phyloP scores from a whole-genome alignment of 2,888 invertebrate species.

The Gastrophysa polygoni region DNA sequence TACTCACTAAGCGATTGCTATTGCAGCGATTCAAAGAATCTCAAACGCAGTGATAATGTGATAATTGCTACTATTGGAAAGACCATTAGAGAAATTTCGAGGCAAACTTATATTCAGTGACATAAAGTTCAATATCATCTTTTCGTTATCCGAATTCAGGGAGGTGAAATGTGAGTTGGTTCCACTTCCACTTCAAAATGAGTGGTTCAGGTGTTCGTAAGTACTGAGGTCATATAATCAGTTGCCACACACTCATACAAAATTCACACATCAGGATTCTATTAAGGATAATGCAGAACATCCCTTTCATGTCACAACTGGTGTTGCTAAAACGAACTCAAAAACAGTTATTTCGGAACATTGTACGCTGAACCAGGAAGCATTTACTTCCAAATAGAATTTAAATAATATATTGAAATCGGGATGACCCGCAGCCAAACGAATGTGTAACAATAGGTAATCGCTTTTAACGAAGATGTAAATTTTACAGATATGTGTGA shows the following conservation, averaged over 20 bases:
- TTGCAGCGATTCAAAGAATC: too few species aligned
- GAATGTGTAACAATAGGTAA: constrained; percentile 1
- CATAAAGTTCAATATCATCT: too few species aligned
- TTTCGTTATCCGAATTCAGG: too few species aligned
- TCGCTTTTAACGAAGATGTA: constrained; percentile 10
- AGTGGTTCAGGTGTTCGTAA: too few species aligned
- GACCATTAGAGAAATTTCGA: too few species aligned
- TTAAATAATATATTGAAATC: constrained; percentile 13
- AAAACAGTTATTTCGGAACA: constrained; percentile 13
- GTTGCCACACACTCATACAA: background rate
- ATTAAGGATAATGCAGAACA: background rate
- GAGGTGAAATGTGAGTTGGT: too few species aligned
- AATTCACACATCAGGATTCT: background rate
- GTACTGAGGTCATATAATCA: too few species aligned
- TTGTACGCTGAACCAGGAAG: constrained; percentile 9
- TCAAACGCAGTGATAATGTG: too few species aligned
- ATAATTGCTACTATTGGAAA: too few species aligned
- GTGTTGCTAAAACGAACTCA: constrained; percentile 2
- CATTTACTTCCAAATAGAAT: constrained; percentile 9
- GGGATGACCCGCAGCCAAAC: constrained; percentile 9
- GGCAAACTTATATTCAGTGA: too few species aligned
- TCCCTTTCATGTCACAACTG: constrained; percentile 3
- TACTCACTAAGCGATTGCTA: too few species aligned
- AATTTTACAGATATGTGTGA: constrained; percentile 4
- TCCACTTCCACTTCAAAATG: too few species aligned